phyloP scores from a whole-genome alignment of 2,797 vertebrate genomes.

The Todus mexicanus region DNA sequence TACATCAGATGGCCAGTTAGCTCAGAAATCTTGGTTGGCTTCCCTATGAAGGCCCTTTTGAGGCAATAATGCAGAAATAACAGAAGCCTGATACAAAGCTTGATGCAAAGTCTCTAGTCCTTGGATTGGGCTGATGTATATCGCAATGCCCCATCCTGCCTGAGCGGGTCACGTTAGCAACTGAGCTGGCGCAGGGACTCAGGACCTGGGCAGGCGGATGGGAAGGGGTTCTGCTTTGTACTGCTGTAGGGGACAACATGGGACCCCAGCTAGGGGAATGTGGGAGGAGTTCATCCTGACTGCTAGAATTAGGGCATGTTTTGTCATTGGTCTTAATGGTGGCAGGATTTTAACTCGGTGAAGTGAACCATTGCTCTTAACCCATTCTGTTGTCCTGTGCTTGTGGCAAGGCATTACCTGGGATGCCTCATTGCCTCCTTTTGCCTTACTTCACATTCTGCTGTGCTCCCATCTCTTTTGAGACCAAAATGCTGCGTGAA shows the following conservation, averaged over 20 bases:
- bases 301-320: neutral
- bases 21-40: neutral
- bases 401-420: conserved; percentile 15
- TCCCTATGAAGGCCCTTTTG: neutral
- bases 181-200: fast-evolving
- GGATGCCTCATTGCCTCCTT: conserved; percentile 7
- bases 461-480: neutral
- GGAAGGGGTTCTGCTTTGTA: neutral
- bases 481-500: neutral
- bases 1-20: neutral
- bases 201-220: fast-evolving
- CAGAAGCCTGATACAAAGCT: neutral
- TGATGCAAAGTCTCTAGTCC: neutral
- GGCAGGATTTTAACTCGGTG: neutral
- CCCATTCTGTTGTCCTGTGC: neutral
- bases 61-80: neutral
- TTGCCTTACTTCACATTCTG: conserved; percentile 44
- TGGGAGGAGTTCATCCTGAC: neutral
- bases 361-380: neutral
- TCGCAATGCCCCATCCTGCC: neutral
- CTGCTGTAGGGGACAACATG: neutral
- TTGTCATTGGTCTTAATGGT: neutral
- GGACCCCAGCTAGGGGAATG: neutral
- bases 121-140: fast-evolving
- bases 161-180: fast-evolving